Base-by-base conservation (phyloP, 2,888 invertebrate species). In the Venustoraphidia nigricollis region DNA sequence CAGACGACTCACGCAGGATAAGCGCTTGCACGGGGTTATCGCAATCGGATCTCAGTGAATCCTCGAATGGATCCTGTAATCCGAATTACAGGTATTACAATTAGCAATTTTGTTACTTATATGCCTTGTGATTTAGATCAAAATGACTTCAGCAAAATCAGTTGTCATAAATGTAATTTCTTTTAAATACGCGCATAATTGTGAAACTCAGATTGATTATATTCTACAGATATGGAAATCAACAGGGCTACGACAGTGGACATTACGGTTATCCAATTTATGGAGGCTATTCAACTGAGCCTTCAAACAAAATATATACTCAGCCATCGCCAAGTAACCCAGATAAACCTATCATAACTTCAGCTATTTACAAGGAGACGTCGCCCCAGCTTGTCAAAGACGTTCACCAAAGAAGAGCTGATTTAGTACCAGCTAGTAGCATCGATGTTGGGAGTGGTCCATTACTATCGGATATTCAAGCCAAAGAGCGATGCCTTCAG, bases 21-120 rank as follows among this genome's bases (percentile, higher is more conserved):
- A 60, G 75, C 46, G 74, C 76, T 1, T 65, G 75, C 46, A 86
- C 86, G 0, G 90, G 90, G 0, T 71, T 90, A 2, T 84, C 87
- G 6, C 87, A 87, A 59, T 89, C 89, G 6, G 85, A 86, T 60
- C 70, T 84, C 1, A 85, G 85, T 59, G 74, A 84, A 59, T 79
- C 81, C 11, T 85, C 85, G 34, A 72, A 75, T 43, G 79, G 78
- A 10, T 79, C 79, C 36, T 79, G 80, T 48, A 83, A 27, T 27
- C 27, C 27, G 27, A 27, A 27, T 27, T 27, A 27, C 6, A 27
- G 27, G 27, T 27, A 27, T 5, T 27, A 27, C 27, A 27, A 27
- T 27, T 27, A 27, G 17, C 6, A 27, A 6, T 27, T 17, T 17
- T 17, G 2, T 17, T 17, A 17, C 17, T 3, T 17, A 17, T 4